These are phyloP conservation scores for Cranoglanis bouderius DNA, from an alignment of 2,113 vertebrate species.

Conservation along the genomic window DNA sequence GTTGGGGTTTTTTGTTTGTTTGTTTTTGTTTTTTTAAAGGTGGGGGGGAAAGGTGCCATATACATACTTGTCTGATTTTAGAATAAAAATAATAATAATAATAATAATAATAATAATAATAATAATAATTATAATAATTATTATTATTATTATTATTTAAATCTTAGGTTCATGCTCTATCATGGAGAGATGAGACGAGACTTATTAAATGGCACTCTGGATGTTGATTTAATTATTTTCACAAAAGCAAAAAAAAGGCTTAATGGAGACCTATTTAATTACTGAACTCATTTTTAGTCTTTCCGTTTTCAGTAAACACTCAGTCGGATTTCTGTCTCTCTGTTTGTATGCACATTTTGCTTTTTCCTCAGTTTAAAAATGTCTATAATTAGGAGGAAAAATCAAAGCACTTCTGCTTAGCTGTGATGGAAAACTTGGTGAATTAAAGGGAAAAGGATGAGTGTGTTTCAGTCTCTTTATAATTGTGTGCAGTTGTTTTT, in stretches of 20 bases:
- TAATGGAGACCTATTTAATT: background rate
- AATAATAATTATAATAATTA: no score
- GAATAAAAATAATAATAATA: no score
- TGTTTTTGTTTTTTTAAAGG: background rate
- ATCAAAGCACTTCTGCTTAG: background rate
- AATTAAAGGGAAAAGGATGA: background rate
- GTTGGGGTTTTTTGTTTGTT: background rate
- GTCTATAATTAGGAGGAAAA: background rate
- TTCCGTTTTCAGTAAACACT: background rate
- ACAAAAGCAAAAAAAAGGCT: background rate
- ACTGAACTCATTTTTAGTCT: background rate
- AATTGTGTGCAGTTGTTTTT: background rate
- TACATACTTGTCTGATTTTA: no score
- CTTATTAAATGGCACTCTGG: background rate
- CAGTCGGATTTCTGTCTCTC: background rate
- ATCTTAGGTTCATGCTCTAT: background rate
- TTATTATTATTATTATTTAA: no score
- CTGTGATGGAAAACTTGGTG: background rate
- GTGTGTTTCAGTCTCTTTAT: background rate
- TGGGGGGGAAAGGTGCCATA: no score
- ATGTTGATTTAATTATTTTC: background rate
- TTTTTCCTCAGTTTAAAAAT: background rate
- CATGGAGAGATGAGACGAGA: background rate
- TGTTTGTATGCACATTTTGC: background rate
- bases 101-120: no score